Percentiles rank a stretch among this genome's conserved stretches.
These are phyloP conservation scores for Gorilla gorilla DNA, from an alignment of 2,113 vertebrate species.

Conservation along the genomic window DNA sequence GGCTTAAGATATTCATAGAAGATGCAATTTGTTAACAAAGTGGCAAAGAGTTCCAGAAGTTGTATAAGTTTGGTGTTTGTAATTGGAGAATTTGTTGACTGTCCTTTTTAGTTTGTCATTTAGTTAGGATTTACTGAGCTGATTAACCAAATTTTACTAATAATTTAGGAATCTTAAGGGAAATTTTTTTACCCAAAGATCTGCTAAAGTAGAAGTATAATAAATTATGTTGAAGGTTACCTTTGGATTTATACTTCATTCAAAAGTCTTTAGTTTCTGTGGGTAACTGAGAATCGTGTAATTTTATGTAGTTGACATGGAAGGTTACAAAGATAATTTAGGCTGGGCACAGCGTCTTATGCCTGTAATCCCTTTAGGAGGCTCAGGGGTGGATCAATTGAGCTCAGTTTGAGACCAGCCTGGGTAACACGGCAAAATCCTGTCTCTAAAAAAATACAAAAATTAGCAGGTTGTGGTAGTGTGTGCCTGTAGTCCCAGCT, in stretches of 20 bases:
- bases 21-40: conserved; percentile 10
- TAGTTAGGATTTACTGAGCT: conserved; percentile 33
- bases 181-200: conserved; percentile 1
- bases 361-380: no score
- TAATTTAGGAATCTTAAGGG: background rate
- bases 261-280: background rate
- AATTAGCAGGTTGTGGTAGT: no score
- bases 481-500: no score
- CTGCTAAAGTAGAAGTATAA: background rate
- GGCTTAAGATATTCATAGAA: background rate
- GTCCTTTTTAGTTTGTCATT: background rate
- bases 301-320: conserved; percentile 27
- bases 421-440: no score
- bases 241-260: background rate
- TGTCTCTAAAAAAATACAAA: no score
- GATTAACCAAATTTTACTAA: conserved; percentile 14
- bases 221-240: background rate
- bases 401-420: no score
- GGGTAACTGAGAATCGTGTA: background rate
- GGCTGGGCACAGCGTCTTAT: no score
- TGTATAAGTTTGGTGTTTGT: conserved; percentile 26
- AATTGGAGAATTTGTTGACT: conserved; percentile 16
- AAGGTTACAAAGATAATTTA: conserved; percentile 26
- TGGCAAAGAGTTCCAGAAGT: background rate
- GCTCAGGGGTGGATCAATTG: no score